Evolutionary conservation across 2,113 vertebrate genomes (phyloP).

Genomic region (Coryphaenoides rupestris): DNA sequence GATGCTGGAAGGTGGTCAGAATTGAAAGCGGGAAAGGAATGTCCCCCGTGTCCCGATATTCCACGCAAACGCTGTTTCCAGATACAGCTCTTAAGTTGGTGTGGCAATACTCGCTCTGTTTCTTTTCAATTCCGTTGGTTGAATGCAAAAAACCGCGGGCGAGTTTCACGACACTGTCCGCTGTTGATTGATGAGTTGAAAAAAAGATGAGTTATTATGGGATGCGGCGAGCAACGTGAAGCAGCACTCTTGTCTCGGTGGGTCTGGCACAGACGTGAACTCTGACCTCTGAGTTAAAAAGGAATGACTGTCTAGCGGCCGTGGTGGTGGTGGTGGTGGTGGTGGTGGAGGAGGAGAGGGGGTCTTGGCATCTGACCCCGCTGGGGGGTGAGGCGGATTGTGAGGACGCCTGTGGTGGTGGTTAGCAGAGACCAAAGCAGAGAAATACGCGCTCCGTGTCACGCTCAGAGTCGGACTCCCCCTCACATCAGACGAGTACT

Average conservation of each 20-base stretch:
- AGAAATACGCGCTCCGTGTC: no score
- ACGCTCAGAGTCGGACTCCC: no score
- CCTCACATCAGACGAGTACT: no score
- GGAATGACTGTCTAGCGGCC: conserved; percentile 48
- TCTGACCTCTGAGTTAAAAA: conserved; percentile 54
- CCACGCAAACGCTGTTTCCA: no score
- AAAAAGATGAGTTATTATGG: conserved; percentile 44
- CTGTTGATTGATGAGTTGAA: conserved; percentile 37
- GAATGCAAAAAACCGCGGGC: conserved; percentile 29
- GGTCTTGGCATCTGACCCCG: background rate
- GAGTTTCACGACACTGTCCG: conserved; percentile 42
- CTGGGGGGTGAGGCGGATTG: conserved; percentile 47
- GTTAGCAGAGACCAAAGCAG: no score
- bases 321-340: background rate
- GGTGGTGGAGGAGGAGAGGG: conserved; percentile 14
- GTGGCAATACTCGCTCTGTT: background rate
- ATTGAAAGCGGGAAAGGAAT: no score
- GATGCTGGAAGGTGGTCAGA: no score
- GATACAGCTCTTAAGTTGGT: no score
- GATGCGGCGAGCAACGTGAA: conserved; percentile 37
- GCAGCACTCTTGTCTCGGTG: conserved; percentile 54
- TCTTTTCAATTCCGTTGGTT: conserved; percentile 34
- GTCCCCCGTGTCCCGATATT: no score
- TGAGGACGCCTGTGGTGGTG: conserved; percentile 14
- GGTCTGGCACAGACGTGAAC: conserved; percentile 46